phyloP scores from a whole-genome alignment of 2,113 vertebrate species.

The Talpa occidentalis region DNA sequence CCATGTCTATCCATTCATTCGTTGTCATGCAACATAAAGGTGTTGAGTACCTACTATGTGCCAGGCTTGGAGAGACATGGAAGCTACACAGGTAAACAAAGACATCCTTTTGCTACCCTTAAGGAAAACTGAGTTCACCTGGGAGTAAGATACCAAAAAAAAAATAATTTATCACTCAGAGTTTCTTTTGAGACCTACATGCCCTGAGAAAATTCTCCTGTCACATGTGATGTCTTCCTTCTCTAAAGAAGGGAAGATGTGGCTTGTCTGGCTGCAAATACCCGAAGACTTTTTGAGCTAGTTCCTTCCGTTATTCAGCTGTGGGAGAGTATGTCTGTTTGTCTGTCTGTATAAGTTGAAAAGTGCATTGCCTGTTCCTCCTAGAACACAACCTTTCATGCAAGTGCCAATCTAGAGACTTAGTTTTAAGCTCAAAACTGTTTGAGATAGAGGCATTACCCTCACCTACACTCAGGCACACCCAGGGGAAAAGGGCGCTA shows the following conservation, averaged over 20 bases:
- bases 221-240: background rate
- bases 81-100: background rate
- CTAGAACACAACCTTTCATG: slow-evolving; percentile 2
- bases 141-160: background rate
- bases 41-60: background rate
- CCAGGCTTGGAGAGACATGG: background rate
- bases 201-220: background rate
- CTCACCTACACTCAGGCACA: background rate
- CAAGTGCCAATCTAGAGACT: background rate
- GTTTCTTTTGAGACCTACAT: background rate
- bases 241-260: background rate
- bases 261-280: background rate
- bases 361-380: background rate
- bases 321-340: background rate
- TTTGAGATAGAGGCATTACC: background rate
- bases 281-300: background rate
- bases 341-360: background rate
- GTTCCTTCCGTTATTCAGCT: background rate
- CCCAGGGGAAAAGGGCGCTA: background rate
- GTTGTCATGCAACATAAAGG: background rate
- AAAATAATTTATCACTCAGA: background rate
- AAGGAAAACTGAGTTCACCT: background rate
- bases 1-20: background rate
- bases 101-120: background rate
- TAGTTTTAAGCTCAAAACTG: background rate